A percentile compares a stretch with the other conserved stretches of the same genome.
phyloP scores from a whole-genome alignment of 2,888 invertebrate genomes.

The Lysandra bellargus region DNA sequence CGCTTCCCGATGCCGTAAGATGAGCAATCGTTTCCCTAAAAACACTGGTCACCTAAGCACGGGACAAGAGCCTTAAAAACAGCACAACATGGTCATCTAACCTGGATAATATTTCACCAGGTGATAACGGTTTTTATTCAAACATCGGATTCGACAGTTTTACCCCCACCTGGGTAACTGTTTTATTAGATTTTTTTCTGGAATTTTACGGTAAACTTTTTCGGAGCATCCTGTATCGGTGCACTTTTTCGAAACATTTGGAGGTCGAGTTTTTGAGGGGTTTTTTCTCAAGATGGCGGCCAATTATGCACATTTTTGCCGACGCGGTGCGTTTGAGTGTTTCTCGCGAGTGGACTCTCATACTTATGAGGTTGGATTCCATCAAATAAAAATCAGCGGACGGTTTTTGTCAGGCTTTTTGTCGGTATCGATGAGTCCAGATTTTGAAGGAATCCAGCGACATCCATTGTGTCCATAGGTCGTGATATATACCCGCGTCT shows the following conservation, averaged over 20 bases:
- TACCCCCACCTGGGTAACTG: not conserved
- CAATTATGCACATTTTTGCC: slow-evolving; percentile 81
- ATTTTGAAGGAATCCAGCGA: slow-evolving; percentile 67
- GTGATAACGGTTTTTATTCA: slow-evolving; percentile 8
- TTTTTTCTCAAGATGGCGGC: slow-evolving; percentile 69
- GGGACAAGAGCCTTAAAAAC: not conserved
- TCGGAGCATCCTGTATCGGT: slow-evolving; percentile 61
- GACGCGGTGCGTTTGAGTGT: slow-evolving; percentile 69
- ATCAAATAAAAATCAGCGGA: slow-evolving; percentile 75
- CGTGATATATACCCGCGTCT: slow-evolving; percentile 35
- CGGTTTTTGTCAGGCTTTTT: slow-evolving; percentile 72
- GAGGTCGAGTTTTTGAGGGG: slow-evolving; percentile 74
- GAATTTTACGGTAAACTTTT: slow-evolving; percentile 31
- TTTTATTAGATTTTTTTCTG: slow-evolving; percentile 8
- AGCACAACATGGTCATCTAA: not conserved
- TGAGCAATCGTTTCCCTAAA: not conserved
- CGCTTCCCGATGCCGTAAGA: slow-evolving; percentile 5
- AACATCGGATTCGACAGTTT: slow-evolving; percentile 15
- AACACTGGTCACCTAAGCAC: not conserved
- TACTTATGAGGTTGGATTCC: slow-evolving; percentile 71
- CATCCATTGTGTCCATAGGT: slow-evolving; percentile 40
- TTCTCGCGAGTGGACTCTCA: slow-evolving; percentile 54
- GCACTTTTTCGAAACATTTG: slow-evolving; percentile 78
- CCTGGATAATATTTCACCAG: not conserved
- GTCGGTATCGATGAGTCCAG: slow-evolving; percentile 70